phyloP scores from a whole-genome alignment of 2,888 invertebrate genomes.

The Cyaniris semiargus region DNA sequence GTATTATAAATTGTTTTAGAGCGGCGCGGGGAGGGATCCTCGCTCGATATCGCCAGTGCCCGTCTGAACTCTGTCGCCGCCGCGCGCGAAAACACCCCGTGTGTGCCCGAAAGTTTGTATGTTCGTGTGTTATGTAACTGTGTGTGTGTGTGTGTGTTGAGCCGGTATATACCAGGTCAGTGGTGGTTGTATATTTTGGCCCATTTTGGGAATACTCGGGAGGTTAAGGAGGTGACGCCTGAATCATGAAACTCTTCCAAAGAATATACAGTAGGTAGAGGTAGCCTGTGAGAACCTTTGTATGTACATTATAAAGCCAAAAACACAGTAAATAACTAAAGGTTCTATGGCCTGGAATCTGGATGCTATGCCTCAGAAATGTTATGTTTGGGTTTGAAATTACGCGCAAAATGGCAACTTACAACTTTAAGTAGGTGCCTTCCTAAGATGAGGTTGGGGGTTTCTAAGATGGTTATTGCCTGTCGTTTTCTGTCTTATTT shows the following conservation, averaged over 20 bases:
- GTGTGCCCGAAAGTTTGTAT: conserved; percentile 44
- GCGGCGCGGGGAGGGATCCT: conserved; percentile 62
- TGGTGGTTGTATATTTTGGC: conserved; percentile 2
- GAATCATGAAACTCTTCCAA: not conserved
- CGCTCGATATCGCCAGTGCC: conserved; percentile 77
- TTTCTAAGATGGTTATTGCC: not conserved
- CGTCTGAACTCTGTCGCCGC: conserved; percentile 49
- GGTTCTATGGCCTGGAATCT: not conserved
- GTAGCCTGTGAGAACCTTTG: not conserved
- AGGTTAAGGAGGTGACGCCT: not conserved
- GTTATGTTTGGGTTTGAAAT: not conserved
- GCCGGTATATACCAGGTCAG: conserved; percentile 11
- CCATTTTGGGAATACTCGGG: not conserved
- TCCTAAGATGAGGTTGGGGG: not conserved
- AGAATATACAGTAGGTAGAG: too few species aligned
- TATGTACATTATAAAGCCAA: not conserved
- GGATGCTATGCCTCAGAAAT: not conserved
- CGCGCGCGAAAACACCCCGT: conserved; percentile 49
- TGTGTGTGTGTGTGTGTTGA: conserved; percentile 40
- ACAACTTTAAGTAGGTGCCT: not conserved
- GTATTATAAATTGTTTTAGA: conserved; percentile 81
- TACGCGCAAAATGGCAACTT: not conserved
- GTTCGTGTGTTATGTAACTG: conserved; percentile 43
- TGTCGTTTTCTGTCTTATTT: not conserved
- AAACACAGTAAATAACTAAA: not conserved